Evolutionary conservation across 2,797 vertebrate species (phyloP).

Genomic region (Pseudomugil gertrudae): DNA sequence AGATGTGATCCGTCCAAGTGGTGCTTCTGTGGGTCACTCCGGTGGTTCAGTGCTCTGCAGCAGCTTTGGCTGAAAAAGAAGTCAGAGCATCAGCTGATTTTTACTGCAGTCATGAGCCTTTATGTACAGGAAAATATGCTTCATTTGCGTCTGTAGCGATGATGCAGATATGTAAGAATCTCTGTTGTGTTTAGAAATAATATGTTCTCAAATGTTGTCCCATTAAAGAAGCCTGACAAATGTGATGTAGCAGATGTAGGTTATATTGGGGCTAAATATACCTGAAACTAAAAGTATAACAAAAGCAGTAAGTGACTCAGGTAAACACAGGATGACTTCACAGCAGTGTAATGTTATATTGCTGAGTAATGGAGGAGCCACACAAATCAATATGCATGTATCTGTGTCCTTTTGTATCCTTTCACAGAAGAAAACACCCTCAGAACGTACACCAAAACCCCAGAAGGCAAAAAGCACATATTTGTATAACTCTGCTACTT

Average conservation of each 20-base stretch:
- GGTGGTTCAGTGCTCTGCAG: conserved; percentile 75
- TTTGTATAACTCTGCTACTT: neutral
- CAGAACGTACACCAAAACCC: conserved; percentile 16
- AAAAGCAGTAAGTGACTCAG: neutral
- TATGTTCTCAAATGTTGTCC: neutral
- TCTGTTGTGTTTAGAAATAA: no score
- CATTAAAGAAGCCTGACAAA: neutral
- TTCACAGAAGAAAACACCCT: neutral
- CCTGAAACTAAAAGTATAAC: no score
- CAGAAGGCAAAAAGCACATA: neutral
- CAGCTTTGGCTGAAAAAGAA: conserved; percentile 84
- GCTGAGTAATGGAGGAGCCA: neutral
- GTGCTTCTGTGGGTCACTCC: neutral
- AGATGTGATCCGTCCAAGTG: neutral
- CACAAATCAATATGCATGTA: neutral
- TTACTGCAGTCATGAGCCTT: neutral
- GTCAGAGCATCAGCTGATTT: neutral
- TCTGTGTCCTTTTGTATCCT: neutral
- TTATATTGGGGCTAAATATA: neutral
- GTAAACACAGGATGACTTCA: neutral
- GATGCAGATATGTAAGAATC: no score
- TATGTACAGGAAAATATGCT: neutral
- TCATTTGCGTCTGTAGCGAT: neutral
- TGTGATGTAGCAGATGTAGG: neutral
- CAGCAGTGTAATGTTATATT: neutral